Conservation (phyloP, 2,797 vertebrate species). For the Thaleichthys pacificus region DNA sequence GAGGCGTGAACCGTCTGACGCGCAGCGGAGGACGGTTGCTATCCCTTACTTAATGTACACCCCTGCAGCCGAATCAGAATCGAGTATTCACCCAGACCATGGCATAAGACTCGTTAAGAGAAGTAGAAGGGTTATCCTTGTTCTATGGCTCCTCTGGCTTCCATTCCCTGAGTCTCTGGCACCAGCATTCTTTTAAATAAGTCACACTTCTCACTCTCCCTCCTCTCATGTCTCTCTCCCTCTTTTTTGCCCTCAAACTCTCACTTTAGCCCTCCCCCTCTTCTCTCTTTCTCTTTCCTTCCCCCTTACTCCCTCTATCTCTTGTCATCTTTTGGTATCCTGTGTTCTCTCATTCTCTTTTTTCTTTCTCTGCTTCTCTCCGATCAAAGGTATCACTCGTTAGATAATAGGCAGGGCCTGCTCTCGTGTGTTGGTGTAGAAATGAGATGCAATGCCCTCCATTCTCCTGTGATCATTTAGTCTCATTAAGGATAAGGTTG, state of each 20-base stretch:
- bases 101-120: constrained; percentile 7
- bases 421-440: constrained; percentile 6
- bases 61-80: too few species aligned
- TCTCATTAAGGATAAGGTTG: constrained; percentile 56
- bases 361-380: constrained; percentile 40
- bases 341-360: constrained; percentile 54
- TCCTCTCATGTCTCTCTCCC: background rate
- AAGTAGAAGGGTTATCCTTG: constrained; percentile 46
- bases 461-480: constrained; percentile 52
- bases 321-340: constrained; percentile 14
- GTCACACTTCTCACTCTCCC: background rate
- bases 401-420: constrained; percentile 50
- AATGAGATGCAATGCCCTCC: constrained; percentile 19
- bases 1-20: too few species aligned
- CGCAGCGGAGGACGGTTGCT: too few species aligned
- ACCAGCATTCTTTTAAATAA: background rate
- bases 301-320: constrained; percentile 35
- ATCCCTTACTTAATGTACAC: too few species aligned
- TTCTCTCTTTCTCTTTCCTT: constrained; percentile 18
- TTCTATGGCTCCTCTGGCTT: constrained; percentile 22
- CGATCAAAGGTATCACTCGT: constrained; percentile 63
- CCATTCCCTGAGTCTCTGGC: background rate
- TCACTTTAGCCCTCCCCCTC: constrained; percentile 4
- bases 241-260: constrained; percentile 4
- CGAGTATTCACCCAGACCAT: too few species aligned